Evolutionary conservation across 2,797 vertebrate genomes (phyloP), one percentile per base, ranked within the genome.

Genomic region (Rhodeus uyekii): DNA sequence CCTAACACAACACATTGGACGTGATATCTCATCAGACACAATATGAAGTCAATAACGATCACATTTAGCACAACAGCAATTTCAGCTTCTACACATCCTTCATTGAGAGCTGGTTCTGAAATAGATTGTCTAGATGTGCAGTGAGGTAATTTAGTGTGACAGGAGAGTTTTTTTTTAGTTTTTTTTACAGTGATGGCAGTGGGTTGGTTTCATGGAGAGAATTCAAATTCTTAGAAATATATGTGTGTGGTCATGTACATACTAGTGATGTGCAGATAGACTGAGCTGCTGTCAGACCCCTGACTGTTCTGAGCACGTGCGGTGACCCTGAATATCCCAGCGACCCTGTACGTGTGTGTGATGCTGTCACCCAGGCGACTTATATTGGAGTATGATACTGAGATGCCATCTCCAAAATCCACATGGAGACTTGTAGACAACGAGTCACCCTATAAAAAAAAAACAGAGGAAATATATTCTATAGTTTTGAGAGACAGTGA

Each of bases 191-290:
- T 63, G 9, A 27, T 2, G 27, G 19, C 36, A 75, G n/a, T 34
- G 19, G 6, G 8, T 76, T 34, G 19, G 6, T 8, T 76, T 67
- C 18, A 46, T 48, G 48, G 8, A 48, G 55, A 63, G n/a, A 61
- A 72, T 60, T 19, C 3, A 7, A 38, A 72, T 44, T 34, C 8
- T 13, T 42, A 42, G 50, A 46, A 60, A 71, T 46, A 60, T 60
- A 53, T 72, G 24, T 8, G 12, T 60, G 86, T 53, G 83, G 84
- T 84, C 84, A 85, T 86, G 84, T 88, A 97, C 98, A 93, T 95
- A 99, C 98, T 97, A 86, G 96, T 95, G 89, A 99, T 95, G 1
- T 99, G 98, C 77, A 99, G 92, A 91, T 97, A 98, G 73, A 99
- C 94, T 29, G 94, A 92, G 72, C 94, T 94, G 78, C 93, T 95